Evolutionary conservation across 2,888 invertebrate genomes (phyloP).

Genomic region (Gryllus longicercus): DNA sequence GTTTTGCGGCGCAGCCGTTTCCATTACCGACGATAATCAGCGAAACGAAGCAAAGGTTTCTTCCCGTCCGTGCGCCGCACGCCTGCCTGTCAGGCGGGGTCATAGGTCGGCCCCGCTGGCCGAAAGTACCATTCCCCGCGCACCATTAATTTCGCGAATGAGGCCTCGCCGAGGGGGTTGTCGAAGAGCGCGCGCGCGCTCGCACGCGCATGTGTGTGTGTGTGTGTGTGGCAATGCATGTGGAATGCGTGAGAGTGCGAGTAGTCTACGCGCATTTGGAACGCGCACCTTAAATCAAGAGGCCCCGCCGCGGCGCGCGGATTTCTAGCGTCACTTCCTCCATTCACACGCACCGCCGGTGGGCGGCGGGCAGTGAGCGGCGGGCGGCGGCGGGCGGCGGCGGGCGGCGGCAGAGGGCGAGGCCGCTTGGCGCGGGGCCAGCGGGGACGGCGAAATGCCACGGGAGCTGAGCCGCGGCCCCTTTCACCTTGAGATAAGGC

Average conservation of each 20-base stretch:
- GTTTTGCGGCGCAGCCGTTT: background rate
- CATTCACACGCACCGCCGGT: background rate
- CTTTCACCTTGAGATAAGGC: too few relatives aligned
- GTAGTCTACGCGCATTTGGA: background rate
- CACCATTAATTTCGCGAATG: background rate
- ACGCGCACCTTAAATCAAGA: background rate
- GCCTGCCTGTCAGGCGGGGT: too few relatives aligned
- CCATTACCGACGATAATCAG: background rate
- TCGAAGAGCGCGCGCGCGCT: background rate
- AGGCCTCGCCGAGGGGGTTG: constrained; percentile 1
- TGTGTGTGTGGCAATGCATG: too few relatives aligned
- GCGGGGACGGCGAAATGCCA: too few relatives aligned
- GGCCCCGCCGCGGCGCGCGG: background rate
- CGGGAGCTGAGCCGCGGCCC: too few relatives aligned
- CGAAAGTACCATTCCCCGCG: background rate
- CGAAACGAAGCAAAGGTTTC: background rate
- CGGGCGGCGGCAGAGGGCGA: too few relatives aligned
- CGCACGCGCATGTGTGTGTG: too few relatives aligned
- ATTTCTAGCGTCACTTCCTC: constrained; percentile 1
- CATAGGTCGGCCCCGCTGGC: too few relatives aligned
- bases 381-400: background rate
- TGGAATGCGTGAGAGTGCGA: background rate
- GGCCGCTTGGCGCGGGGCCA: too few relatives aligned
- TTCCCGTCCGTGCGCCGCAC: too few relatives aligned
- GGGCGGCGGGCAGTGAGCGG: background rate